Conservation (phyloP, 2,888 invertebrate species). For the Acrocyrtus sp. region DNA sequence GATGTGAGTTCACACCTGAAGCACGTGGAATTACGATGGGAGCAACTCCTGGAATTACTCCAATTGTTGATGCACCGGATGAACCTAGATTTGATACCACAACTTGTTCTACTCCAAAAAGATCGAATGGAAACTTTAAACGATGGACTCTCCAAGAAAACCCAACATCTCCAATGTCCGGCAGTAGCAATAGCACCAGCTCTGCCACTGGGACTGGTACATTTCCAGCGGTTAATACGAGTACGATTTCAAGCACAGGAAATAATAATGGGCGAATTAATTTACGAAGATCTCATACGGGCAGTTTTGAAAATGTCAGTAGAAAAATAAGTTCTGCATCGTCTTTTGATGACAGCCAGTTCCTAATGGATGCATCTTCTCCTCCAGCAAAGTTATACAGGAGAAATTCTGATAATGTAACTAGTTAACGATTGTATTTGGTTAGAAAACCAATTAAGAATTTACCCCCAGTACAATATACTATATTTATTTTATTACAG, state of each 20-base stretch:
- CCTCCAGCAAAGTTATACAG: conserved; percentile 15
- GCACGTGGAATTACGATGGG: not conserved
- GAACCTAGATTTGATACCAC: conserved; percentile 9
- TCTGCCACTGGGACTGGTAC: too few relatives aligned
- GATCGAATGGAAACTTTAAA: not conserved
- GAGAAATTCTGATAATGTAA: conserved; percentile 7
- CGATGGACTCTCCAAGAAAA: not conserved
- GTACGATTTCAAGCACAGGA: too few relatives aligned
- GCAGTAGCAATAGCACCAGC: not conserved
- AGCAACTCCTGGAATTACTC: conserved; percentile 28
- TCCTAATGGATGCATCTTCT: conserved; percentile 22
- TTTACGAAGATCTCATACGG: conserved; percentile 5
- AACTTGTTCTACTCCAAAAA: conserved; percentile 20
- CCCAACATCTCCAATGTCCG: not conserved
- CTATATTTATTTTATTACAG: too few relatives aligned
- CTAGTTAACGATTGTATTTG: conserved; percentile 18
- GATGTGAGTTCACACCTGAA: conserved; percentile 41
- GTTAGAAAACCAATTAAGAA: too few relatives aligned
- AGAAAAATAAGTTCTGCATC: conserved; percentile 20
- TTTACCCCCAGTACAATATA: too few relatives aligned
- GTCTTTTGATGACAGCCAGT: conserved; percentile 24
- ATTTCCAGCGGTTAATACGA: too few relatives aligned
- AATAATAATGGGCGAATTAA: not conserved
- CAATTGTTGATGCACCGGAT: conserved; percentile 21
- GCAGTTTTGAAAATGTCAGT: too few relatives aligned